These are phyloP conservation scores for Podotricha telesiphe DNA, from an alignment of 2,888 invertebrate genomes.

Conservation along the genomic window DNA sequence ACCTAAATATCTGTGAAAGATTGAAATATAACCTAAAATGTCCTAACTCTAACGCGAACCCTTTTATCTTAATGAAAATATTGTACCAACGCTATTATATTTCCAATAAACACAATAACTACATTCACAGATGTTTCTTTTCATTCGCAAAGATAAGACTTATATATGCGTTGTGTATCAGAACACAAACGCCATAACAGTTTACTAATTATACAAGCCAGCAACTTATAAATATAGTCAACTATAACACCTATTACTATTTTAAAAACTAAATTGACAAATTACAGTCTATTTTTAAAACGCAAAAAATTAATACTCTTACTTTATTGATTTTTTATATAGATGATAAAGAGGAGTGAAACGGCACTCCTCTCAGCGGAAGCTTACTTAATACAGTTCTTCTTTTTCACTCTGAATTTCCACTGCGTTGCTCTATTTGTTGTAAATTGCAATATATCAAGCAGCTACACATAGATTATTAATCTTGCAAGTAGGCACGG, in stretches of 20 bases:
- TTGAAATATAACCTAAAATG: constrained; percentile 81
- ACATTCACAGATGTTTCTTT: constrained; percentile 48
- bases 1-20: constrained; percentile 90
- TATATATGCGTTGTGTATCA: constrained; percentile 77
- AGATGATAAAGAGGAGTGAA: constrained; percentile 45
- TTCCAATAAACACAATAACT: constrained; percentile 45
- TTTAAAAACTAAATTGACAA: not conserved
- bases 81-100: constrained; percentile 44
- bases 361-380: constrained; percentile 53
- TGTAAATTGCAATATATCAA: constrained; percentile 23
- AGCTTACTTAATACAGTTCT: constrained; percentile 48
- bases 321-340: not conserved
- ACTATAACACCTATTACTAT: not conserved
- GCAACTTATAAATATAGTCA: constrained; percentile 38
- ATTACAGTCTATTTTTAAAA: not conserved
- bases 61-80: constrained; percentile 36
- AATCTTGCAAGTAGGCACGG: not conserved
- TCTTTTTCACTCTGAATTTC: constrained; percentile 41
- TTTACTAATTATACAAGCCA: constrained; percentile 59
- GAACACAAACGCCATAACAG: constrained; percentile 81
- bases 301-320: not conserved
- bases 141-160: constrained; percentile 51
- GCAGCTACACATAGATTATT: constrained; percentile 19
- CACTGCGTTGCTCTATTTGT: constrained; percentile 28
- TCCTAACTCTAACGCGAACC: constrained; percentile 50